phyloP scores from a whole-genome alignment of 2,797 vertebrate species.

The Poliocrania exsul region DNA sequence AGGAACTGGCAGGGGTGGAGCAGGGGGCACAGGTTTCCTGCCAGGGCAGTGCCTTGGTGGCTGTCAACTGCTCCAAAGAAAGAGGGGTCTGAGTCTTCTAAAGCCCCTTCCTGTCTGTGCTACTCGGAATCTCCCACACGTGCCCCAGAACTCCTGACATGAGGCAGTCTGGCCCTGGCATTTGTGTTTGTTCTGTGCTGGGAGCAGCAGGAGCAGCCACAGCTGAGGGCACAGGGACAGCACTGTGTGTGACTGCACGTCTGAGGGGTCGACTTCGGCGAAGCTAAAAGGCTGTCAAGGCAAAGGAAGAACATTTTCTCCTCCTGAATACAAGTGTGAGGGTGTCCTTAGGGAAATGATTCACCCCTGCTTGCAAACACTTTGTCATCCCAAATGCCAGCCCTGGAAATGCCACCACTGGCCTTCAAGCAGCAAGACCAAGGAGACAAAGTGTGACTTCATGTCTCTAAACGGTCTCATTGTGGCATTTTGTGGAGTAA shows the following conservation, averaged over 20 bases:
- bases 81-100: background rate
- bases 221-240: background rate
- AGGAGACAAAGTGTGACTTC: background rate
- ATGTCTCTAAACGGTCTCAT: background rate
- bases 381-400: conserved; percentile 36
- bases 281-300: background rate
- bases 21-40: rapidly evolving
- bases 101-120: background rate
- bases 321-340: background rate
- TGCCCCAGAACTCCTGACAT: rapidly evolving
- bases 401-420: background rate
- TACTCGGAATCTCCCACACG: rapidly evolving
- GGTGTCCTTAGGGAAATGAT: conserved; percentile 32
- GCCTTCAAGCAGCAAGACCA: background rate
- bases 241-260: background rate
- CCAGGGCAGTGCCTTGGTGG: background rate
- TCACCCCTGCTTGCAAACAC: conserved; percentile 43
- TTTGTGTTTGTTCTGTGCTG: background rate
- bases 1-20: background rate
- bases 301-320: conserved; percentile 14
- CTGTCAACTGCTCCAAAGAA: background rate
- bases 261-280: background rate
- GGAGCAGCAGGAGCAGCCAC: background rate
- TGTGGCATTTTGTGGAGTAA: background rate
- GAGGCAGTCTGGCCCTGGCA: background rate